Evolutionary conservation across 2,797 vertebrate genomes (phyloP).

Genomic region (Coregonus ussuriensis): DNA sequence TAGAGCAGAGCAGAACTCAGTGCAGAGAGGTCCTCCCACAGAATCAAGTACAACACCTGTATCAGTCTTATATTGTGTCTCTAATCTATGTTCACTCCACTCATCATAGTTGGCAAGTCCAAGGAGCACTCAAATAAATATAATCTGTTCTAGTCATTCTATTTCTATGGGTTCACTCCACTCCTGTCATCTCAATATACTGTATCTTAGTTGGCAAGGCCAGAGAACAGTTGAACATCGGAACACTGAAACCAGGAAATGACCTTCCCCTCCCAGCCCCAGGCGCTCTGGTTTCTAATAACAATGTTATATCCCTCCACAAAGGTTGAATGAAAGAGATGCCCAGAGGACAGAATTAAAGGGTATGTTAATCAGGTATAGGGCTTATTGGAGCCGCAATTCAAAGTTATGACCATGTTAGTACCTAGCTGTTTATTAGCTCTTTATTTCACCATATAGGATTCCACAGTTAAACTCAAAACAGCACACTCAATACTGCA

Average conservation of each 20-base stretch:
- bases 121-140: neutral
- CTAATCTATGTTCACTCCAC: neutral
- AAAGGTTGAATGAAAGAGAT: constrained; percentile 55
- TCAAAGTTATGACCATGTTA: constrained; percentile 54
- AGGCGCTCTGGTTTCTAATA: constrained; percentile 65
- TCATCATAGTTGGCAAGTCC: neutral
- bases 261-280: constrained; percentile 48
- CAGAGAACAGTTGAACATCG: constrained; percentile 31
- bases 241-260: constrained; percentile 50
- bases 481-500: neutral
- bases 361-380: constrained; percentile 30
- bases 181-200: neutral
- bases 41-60: no score
- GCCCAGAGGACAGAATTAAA: constrained; percentile 57
- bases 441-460: no score
- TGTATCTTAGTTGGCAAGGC: constrained; percentile 29
- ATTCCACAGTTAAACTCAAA: no score
- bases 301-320: constrained; percentile 62
- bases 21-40: neutral
- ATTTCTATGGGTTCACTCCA: neutral
- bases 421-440: constrained; percentile 24
- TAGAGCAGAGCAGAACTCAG: constrained; percentile 43
- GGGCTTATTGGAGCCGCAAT: constrained; percentile 53
- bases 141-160: neutral
- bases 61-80: neutral